Evolutionary conservation across 2,888 invertebrate species (phyloP).

Genomic region (Saturnia japonica): DNA sequence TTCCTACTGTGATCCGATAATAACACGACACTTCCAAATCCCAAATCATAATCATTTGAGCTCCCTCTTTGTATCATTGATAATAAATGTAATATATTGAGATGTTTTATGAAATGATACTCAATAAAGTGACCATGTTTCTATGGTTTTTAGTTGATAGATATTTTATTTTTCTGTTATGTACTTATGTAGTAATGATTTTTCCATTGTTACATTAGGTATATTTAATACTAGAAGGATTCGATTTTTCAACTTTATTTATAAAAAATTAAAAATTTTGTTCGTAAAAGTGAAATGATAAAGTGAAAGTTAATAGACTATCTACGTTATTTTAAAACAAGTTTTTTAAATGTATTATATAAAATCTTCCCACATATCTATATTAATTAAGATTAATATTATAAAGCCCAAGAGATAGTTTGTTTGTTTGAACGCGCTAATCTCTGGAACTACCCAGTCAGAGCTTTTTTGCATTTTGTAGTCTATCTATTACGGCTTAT

Average conservation of each 20-base stretch:
- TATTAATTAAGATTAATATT: no score
- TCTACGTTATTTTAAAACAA: neutral
- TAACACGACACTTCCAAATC: conserved; percentile 59
- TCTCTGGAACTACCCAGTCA: no score
- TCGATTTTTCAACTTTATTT: neutral
- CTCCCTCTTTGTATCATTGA: conserved; percentile 38
- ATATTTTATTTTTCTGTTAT: neutral
- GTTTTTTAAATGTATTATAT: neutral
- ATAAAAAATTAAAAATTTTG: neutral
- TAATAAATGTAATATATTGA: conserved; percentile 15
- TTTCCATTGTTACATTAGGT: neutral
- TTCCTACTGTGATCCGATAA: conserved; percentile 54
- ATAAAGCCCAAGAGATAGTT: no score
- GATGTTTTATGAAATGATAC: neutral
- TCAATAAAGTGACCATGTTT: neutral
- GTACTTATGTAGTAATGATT: no score
- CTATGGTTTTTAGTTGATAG: neutral
- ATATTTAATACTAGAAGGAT: neutral
- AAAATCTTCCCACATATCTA: neutral
- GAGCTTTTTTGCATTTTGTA: no score
- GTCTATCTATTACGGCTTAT: no score
- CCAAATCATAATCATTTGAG: conserved; percentile 44
- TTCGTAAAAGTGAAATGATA: neutral
- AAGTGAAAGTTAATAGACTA: neutral
- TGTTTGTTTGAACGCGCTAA: no score